phyloP scores from a whole-genome alignment of 2,113 vertebrate genomes.

The Ranitomeya imitator region DNA sequence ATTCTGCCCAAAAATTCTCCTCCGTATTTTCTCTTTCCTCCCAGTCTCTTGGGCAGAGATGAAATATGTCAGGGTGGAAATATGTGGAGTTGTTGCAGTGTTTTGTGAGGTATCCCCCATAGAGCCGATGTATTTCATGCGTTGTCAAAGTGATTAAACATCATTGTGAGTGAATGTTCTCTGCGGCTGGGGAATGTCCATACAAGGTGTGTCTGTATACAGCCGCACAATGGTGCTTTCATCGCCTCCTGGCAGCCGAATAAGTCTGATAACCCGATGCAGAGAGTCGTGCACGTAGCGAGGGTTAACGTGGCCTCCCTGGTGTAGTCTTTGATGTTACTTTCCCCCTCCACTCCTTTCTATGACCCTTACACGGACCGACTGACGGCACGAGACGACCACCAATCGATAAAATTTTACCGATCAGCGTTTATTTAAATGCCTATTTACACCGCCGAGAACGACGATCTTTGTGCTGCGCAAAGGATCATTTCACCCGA shows the following conservation, averaged over 20 bases:
- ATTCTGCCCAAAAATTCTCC: not conserved
- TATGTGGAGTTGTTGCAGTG: slow-evolving; percentile 16
- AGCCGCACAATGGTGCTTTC: not conserved
- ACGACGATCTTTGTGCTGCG: no score
- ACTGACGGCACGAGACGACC: no score
- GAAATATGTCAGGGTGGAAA: slow-evolving; percentile 26
- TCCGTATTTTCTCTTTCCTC: slow-evolving; percentile 50
- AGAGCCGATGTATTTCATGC: not conserved
- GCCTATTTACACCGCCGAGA: no score
- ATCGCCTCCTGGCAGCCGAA: not conserved
- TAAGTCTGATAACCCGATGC: not conserved
- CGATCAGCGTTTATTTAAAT: no score
- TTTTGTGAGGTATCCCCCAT: slow-evolving; percentile 5
- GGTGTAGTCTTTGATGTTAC: no score
- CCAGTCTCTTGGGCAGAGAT: slow-evolving; percentile 43
- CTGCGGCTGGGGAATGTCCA: not conserved
- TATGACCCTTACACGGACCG: not conserved
- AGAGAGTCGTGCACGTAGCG: not conserved
- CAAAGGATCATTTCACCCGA: no score
- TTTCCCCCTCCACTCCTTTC: no score
- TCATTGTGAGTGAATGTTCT: slow-evolving; percentile 4
- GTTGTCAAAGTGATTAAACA: slow-evolving; percentile 27
- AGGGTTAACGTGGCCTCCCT: not conserved
- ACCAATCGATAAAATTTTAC: no score
- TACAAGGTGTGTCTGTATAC: not conserved